Evolutionary conservation across 1,140 invertebrate species (phyloP).

Genomic region (Drosophila repletoides): DNA sequence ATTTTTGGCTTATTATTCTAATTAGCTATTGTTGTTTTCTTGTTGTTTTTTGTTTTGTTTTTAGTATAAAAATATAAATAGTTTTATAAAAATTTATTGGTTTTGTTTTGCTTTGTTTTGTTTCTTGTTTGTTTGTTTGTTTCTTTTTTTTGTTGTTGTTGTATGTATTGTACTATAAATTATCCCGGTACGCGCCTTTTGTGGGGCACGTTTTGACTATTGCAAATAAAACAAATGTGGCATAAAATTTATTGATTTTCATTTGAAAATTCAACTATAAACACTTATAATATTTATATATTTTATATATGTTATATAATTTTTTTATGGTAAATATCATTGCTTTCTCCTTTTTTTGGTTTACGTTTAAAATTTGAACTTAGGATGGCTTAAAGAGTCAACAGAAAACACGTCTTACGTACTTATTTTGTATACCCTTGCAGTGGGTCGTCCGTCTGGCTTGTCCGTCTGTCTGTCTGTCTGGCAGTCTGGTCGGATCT

Average conservation of each 20-base stretch:
- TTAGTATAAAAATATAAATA: slow-evolving; percentile 82
- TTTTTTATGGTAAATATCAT: slow-evolving; percentile 66
- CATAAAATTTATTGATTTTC: slow-evolving; percentile 58
- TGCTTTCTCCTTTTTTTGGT: slow-evolving; percentile 19
- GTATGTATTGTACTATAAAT: slow-evolving; percentile 83
- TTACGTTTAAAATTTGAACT: slow-evolving; percentile 73
- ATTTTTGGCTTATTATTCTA: slow-evolving; percentile 77
- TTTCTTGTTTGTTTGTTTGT: slow-evolving; percentile 59
- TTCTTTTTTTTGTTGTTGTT: slow-evolving; percentile 55
- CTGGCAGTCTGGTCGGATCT: too few species aligned
- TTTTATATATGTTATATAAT: slow-evolving; percentile 64
- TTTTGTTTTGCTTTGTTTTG: slow-evolving; percentile 61
- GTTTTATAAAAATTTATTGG: slow-evolving; percentile 80
- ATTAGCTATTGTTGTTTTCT: slow-evolving; percentile 67
- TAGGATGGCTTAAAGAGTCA: slow-evolving; percentile 77
- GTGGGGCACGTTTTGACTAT: slow-evolving; percentile 75
- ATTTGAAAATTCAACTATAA: slow-evolving; percentile 73
- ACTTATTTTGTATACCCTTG: neutral
- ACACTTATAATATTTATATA: slow-evolving; percentile 63
- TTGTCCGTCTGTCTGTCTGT: too few species aligned
- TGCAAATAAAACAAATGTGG: slow-evolving; percentile 77
- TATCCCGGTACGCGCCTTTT: slow-evolving; percentile 78
- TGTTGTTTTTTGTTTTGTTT: slow-evolving; percentile 38
- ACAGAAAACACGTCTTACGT: slow-evolving; percentile 51
- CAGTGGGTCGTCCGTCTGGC: neutral